Evolutionary conservation across 23 tunicate genomes (phyloP).

Genomic region (Trididemnum nubilum): DNA sequence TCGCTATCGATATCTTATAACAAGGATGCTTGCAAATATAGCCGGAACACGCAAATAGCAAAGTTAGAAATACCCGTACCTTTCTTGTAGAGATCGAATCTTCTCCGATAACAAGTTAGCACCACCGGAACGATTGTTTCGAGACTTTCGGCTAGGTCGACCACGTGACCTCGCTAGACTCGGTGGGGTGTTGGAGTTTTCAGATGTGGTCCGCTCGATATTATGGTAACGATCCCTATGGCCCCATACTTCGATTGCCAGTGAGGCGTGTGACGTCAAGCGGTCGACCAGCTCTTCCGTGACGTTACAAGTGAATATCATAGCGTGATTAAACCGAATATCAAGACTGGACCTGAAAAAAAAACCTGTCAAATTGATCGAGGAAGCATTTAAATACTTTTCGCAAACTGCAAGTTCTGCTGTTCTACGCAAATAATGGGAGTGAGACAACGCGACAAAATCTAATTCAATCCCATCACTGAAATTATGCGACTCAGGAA

Average conservation of each 20-base stretch:
- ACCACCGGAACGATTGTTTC: conserved; percentile 10
- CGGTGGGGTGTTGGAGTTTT: background rate
- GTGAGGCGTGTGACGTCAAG: conserved; percentile 60
- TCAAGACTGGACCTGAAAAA: conserved; percentile 54
- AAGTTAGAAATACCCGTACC: too few relatives aligned
- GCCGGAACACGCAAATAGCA: too few relatives aligned
- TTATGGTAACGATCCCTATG: conserved; percentile 82
- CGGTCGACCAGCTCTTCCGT: conserved; percentile 69
- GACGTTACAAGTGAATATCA: conserved; percentile 66
- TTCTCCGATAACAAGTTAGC: conserved; percentile 65
- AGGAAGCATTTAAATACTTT: too few relatives aligned
- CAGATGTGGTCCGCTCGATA: conserved; percentile 23
- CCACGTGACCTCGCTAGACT: background rate
- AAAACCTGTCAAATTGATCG: too few relatives aligned
- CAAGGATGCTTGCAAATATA: too few relatives aligned
- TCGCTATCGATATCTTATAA: too few relatives aligned
- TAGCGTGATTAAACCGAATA: conserved; percentile 69
- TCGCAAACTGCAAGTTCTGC: too few relatives aligned
- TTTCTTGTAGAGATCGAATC: conserved; percentile 53
- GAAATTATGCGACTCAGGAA: too few relatives aligned
- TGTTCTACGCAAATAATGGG: too few relatives aligned
- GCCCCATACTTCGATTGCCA: conserved; percentile 93
- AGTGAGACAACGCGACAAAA: too few relatives aligned
- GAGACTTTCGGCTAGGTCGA: background rate
- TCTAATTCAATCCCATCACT: too few relatives aligned